Conservation (phyloP, 1,140 invertebrate species). For the Caenorhabditis latens region DNA sequence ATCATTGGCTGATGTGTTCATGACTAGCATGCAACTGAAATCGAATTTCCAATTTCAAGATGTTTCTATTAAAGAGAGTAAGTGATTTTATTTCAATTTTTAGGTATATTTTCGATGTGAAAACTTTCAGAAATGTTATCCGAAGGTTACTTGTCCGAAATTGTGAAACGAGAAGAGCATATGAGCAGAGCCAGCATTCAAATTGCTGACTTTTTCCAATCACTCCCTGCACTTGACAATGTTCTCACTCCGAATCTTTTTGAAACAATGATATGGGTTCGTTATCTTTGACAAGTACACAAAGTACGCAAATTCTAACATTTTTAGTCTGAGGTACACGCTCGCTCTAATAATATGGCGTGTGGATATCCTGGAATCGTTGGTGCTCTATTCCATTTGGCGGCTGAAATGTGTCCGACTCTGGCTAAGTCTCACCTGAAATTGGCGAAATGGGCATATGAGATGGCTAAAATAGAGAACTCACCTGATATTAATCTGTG, state of each 20-base stretch:
- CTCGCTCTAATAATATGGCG: neutral
- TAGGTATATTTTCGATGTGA: too few relatives aligned
- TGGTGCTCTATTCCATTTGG: slow-evolving; percentile 56
- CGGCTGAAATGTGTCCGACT: slow-evolving; percentile 53
- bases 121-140: slow-evolving; percentile 13
- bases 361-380: slow-evolving; percentile 25
- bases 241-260: slow-evolving; percentile 35
- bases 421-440: slow-evolving; percentile 71
- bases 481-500: neutral
- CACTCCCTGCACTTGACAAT: neutral
- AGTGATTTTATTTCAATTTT: neutral
- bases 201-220: slow-evolving; percentile 8
- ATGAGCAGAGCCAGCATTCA: slow-evolving; percentile 37
- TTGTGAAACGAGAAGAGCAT: slow-evolving; percentile 57
- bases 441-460: slow-evolving; percentile 73
- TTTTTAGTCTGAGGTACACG: slow-evolving; percentile 45
- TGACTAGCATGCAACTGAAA: slow-evolving; percentile 4
- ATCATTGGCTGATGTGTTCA: slow-evolving; percentile 29
- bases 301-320: neutral
- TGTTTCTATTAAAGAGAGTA: neutral
- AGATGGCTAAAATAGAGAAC: slow-evolving; percentile 8
- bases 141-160: slow-evolving; percentile 25
- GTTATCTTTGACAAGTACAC: neutral
- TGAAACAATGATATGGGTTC: neutral
- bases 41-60: neutral